Percentiles rank a stretch among this genome's conserved stretches.
Conservation (phyloP, 2,797 vertebrate genomes). For the Bradypodion pumilum region DNA sequence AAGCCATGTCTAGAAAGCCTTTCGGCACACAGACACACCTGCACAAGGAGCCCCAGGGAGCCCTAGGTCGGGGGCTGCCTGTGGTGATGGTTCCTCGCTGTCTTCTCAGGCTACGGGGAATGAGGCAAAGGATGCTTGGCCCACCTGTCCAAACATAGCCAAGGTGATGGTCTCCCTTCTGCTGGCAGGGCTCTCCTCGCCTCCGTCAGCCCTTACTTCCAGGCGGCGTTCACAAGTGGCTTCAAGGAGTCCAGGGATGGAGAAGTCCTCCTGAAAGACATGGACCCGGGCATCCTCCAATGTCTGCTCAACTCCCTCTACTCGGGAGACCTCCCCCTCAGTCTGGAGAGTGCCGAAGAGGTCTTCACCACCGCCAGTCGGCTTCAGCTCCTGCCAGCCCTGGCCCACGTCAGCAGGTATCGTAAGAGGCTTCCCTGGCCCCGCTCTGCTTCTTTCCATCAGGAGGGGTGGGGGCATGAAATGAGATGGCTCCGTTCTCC, state of each 20-base stretch:
- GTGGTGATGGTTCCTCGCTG: background rate
- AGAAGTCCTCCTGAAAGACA: constrained; percentile 11
- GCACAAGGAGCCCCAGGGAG: no score
- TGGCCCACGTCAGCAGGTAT: constrained; percentile 86
- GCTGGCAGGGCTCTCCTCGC: constrained; percentile 15
- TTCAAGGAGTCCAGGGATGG: constrained; percentile 17
- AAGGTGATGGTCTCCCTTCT: background rate
- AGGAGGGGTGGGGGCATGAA: rapidly evolving
- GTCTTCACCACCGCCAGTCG: constrained; percentile 84
- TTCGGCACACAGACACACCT: no score
- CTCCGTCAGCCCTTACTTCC: constrained; percentile 26
- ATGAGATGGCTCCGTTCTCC: no score
- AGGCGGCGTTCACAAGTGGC: background rate
- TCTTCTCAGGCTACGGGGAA: background rate
- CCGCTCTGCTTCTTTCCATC: no score
- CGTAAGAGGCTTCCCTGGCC: constrained; percentile 50
- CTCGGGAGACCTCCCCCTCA: constrained; percentile 5
- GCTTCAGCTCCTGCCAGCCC: constrained; percentile 84
- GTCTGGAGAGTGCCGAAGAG: constrained; percentile 80
- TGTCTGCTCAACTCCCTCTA: constrained; percentile 2
- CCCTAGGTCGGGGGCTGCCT: background rate
- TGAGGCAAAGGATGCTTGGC: background rate
- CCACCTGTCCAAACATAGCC: no score
- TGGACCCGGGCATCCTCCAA: background rate
- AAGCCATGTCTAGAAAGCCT: no score